Percentiles rank a stretch among this genome's conserved stretches.
phyloP scores from a whole-genome alignment of 2,797 vertebrate species.

The Mustela erminea region DNA sequence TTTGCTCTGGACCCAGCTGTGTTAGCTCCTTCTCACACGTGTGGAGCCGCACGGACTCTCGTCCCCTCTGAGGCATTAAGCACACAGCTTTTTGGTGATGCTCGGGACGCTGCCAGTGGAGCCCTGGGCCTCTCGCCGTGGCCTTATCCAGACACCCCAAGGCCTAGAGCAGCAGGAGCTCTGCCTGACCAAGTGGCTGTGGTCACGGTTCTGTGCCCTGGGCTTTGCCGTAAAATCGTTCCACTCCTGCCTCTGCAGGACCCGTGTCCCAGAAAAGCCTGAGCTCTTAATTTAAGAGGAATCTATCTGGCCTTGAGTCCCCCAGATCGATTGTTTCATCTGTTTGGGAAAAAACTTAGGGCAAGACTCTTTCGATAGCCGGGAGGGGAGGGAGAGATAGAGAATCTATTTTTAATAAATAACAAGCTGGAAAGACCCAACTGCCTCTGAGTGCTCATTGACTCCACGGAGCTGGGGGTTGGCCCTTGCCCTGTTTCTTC shows the following conservation, averaged over 20 bases:
- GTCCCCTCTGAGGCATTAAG: neutral
- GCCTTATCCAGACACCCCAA: neutral
- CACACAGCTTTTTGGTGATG: fast-evolving
- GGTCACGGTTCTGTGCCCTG: fast-evolving
- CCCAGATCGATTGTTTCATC: neutral
- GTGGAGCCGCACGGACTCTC: neutral
- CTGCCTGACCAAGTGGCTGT: fast-evolving
- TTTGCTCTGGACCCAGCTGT: neutral
- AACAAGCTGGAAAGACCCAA: neutral
- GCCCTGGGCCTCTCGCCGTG: fast-evolving
- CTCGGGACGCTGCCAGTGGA: neutral
- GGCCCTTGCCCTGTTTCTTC: neutral
- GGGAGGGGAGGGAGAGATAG: neutral
- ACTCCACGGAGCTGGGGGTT: fast-evolving
- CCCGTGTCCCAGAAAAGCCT: neutral
- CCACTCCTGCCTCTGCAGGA: neutral
- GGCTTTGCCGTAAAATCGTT: fast-evolving
- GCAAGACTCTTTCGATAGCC: neutral
- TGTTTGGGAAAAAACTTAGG: neutral
- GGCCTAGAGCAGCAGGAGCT: neutral
- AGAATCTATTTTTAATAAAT: constrained; percentile 75
- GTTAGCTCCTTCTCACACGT: fast-evolving
- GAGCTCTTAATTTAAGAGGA: neutral
- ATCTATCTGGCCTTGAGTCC: neutral
- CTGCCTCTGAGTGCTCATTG: neutral